phyloP scores from a whole-genome alignment of 2,113 vertebrate species.

The Rhabdomys dilectus region DNA sequence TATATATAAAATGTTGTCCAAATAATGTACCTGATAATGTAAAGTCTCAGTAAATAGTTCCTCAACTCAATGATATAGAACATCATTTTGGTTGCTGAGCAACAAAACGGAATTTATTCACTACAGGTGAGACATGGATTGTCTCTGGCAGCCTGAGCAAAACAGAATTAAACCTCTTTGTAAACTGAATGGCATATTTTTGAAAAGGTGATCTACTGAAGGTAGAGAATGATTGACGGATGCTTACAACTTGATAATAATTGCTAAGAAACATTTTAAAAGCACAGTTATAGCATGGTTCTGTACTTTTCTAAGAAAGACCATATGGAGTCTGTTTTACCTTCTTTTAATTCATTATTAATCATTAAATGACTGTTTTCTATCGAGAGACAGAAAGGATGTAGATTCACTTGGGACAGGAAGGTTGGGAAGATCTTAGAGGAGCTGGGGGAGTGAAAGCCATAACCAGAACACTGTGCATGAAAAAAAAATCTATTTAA shows the following conservation, averaged over 20 bases:
- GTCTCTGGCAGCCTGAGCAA: accelerated
- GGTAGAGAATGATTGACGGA: neutral
- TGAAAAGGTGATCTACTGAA: neutral
- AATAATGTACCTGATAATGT: neutral
- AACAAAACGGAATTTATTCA: neutral
- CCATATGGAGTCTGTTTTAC: neutral
- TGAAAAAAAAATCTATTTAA: neutral
- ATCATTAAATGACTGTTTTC: neutral
- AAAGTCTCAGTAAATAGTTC: neutral
- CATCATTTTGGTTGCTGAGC: neutral
- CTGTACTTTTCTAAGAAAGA: neutral
- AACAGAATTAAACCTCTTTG: neutral
- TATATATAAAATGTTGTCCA: neutral
- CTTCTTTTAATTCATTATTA: neutral
- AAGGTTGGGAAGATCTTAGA: neutral
- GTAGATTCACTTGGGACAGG: neutral
- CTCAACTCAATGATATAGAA: neutral
- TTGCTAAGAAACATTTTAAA: neutral
- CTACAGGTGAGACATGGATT: neutral
- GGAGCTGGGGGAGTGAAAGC: neutral
- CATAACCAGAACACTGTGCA: neutral
- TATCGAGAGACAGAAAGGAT: neutral
- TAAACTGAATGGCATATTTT: neutral
- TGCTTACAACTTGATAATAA: neutral
- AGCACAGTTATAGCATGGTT: neutral